Percentiles rank a stretch among this genome's conserved stretches.
Evolutionary conservation across 2,113 vertebrate genomes (phyloP).

Genomic region (Lagopus leucura): DNA sequence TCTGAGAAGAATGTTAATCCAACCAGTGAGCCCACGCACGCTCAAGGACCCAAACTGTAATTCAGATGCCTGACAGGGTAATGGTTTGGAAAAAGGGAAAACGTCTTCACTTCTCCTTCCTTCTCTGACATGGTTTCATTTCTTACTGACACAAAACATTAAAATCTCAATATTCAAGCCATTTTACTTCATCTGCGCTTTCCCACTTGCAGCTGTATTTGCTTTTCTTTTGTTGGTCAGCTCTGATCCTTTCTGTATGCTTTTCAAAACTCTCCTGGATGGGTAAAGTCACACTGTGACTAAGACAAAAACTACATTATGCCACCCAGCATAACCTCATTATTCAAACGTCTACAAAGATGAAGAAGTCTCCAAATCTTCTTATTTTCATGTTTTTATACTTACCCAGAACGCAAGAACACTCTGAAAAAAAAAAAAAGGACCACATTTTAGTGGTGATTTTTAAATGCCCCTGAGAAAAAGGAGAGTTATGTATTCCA

Average conservation of each 20-base stretch:
- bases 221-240: background rate
- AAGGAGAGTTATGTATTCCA: background rate
- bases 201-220: background rate
- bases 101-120: background rate
- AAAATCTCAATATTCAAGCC: background rate
- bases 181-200: background rate
- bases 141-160: background rate
- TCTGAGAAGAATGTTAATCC: background rate
- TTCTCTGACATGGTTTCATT: background rate
- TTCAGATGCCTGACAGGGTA: background rate
- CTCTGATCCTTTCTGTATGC: background rate
- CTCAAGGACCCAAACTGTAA: fast-evolving
- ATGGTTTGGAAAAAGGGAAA: background rate
- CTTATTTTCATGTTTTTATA: background rate
- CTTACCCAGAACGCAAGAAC: background rate
- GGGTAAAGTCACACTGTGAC: background rate
- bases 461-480: background rate
- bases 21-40: fast-evolving
- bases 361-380: background rate
- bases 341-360: background rate
- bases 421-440: background rate
- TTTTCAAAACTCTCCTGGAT: background rate
- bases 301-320: background rate
- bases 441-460: background rate
- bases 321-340: background rate